Evolutionary conservation across 2,113 vertebrate genomes (phyloP), one percentile per base, ranked within the genome.

Genomic region (Piaya cayana): DNA sequence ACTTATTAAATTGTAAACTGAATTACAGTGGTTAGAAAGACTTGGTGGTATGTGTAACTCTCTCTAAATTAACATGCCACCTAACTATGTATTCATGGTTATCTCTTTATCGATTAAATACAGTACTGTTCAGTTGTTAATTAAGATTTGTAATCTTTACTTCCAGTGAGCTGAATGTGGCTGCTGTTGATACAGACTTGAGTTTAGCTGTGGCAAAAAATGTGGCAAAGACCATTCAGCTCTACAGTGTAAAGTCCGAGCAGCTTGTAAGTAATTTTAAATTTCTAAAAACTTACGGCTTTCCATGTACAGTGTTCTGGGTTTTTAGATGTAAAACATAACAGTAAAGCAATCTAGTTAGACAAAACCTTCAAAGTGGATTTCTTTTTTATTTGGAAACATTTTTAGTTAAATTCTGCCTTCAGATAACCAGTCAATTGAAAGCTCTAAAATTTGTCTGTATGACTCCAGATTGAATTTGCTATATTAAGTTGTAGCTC

Each of bases 191-290:
- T 96, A 96, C 98, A 75, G 97, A 98, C 86, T 98, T 99, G 36
- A 98, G 98, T 55, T 96, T 98, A 86, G 98, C 99, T 47, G 99
- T 99, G 60, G 98, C 99, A 75, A 99, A 98, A 98, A 99, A 99
- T 1, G 98, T 99, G 39, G 98, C 98, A 59, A 99, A 99, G 98
- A 99, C 99, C 20, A 97, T 99, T 91, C 99, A 99, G 60, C 98
- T 99, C 76, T 99, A 98, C 16, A 98, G 98, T 74, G 99, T 99
- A 58, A 99, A 99, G 96, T 99, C 99, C 16, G 99, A 99, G 85
- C 99, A 99, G 87, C 98, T 99, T 98, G 99, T 99, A 98, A 97
- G 99, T 98, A 43, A 76, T 86, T 67, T 59, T 18, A 21, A 60
- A 26, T 87, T 83, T 77, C 45, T 86, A 26, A 58, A 74, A 95